phyloP scores from a whole-genome alignment of 2,888 invertebrate genomes.

The Caenorhabditis zanzibari region DNA sequence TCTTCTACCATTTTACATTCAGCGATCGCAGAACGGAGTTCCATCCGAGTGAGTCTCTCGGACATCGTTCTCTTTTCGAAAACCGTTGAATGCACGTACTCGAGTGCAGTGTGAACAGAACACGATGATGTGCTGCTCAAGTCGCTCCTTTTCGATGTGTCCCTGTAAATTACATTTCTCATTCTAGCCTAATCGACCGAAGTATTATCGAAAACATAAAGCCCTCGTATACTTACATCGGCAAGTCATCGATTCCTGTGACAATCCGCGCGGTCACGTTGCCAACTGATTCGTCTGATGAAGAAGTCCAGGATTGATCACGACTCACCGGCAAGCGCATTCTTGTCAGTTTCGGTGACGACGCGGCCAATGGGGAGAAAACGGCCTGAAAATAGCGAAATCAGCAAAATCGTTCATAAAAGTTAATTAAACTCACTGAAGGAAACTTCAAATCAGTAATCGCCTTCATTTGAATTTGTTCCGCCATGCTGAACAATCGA shows the following conservation, averaged over 20 bases:
- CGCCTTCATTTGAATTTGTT: slow-evolving; percentile 19
- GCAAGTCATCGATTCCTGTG: slow-evolving; percentile 47
- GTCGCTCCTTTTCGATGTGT: slow-evolving; percentile 24
- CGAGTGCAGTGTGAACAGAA: slow-evolving; percentile 39
- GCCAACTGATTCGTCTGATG: slow-evolving; percentile 41
- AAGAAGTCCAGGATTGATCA: slow-evolving; percentile 30
- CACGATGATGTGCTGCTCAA: not conserved
- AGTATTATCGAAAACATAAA: too few relatives aligned
- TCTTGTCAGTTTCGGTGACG: slow-evolving; percentile 51
- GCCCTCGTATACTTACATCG: slow-evolving; percentile 36
- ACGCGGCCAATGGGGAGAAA: slow-evolving; percentile 50
- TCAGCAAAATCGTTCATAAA: not conserved
- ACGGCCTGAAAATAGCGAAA: not conserved
- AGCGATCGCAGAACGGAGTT: slow-evolving; percentile 18
- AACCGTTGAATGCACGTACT: slow-evolving; percentile 25
- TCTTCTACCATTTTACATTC: not conserved
- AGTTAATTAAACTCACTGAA: slow-evolving; percentile 3
- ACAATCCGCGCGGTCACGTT: slow-evolving; percentile 26
- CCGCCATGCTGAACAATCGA: slow-evolving; percentile 8
- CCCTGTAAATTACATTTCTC: slow-evolving; percentile 3
- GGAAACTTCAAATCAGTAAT: slow-evolving; percentile 43
- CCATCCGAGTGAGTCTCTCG: slow-evolving; percentile 14
- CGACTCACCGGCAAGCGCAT: slow-evolving; percentile 19
- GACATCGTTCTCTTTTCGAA: not conserved
- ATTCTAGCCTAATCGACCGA: not conserved